phyloP scores from a whole-genome alignment of 2,888 invertebrate species.

The Lucinisca nassula region DNA sequence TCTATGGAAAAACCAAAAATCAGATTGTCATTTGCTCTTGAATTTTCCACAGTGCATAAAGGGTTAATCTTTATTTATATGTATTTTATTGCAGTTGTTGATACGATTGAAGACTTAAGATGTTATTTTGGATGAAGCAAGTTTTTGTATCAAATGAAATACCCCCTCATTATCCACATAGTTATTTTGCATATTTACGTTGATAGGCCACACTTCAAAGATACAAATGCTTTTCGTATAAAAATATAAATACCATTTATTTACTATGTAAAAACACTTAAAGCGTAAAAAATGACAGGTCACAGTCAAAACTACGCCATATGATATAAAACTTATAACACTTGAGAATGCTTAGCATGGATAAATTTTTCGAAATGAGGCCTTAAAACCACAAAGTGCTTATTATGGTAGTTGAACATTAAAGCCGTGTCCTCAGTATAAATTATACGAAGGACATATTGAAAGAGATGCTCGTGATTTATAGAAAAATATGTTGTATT shows the following conservation, averaged over 20 bases:
- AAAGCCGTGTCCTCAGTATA: background rate
- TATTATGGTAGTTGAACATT: background rate
- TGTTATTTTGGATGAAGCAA: background rate
- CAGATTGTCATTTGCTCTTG: too few species aligned
- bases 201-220: background rate
- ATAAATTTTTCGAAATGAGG: background rate
- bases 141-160: background rate
- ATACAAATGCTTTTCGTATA: background rate
- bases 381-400: background rate
- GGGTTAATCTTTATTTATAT: too few species aligned
- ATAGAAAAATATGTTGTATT: background rate
- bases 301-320: background rate
- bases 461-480: background rate
- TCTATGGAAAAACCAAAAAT: too few species aligned
- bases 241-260: background rate
- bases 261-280: background rate
- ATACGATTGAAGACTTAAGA: background rate
- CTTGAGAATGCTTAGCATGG: background rate
- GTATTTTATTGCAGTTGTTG: background rate
- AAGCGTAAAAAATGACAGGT: background rate
- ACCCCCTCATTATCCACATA: background rate
- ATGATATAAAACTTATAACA: background rate
- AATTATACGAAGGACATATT: background rate
- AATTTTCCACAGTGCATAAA: too few species aligned
- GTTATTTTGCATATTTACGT: background rate